These are phyloP conservation scores for Psittacula cyanocephala DNA, from an alignment of 2,113 vertebrate genomes.

Conservation along the genomic window DNA sequence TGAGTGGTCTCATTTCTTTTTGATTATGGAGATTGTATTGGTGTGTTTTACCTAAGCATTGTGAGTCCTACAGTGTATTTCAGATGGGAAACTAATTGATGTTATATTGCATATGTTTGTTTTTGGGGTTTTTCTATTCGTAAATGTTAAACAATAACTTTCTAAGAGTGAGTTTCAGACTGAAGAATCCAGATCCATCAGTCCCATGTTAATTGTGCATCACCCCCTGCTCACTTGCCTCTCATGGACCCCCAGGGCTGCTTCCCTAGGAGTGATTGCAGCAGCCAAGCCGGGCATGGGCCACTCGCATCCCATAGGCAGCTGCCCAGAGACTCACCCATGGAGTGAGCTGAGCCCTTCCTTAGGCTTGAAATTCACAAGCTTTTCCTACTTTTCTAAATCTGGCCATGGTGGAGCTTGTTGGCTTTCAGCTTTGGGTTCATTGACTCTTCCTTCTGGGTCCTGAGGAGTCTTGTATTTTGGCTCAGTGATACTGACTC, in stretches of 20 bases:
- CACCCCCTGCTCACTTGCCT: not conserved
- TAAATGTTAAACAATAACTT: not conserved
- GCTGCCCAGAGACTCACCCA: not conserved
- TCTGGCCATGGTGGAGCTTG: not conserved
- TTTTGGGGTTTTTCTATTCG: not conserved
- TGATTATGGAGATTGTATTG: not conserved
- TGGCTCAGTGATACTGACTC: accelerated
- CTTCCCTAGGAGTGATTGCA: not conserved
- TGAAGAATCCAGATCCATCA: not conserved
- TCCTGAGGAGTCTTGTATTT: not conserved
- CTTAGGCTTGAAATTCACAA: not conserved
- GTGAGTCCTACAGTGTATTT: not conserved
- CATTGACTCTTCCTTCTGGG: not conserved
- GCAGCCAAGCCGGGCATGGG: not conserved
- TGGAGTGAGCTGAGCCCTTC: not conserved
- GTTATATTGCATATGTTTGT: not conserved
- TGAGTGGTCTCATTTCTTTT: not conserved
- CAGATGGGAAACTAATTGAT: not conserved
- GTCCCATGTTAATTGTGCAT: not conserved
- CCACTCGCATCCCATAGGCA: not conserved
- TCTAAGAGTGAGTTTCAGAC: not conserved
- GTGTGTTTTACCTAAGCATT: not conserved
- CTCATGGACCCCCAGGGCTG: accelerated
- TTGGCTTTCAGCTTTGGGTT: not conserved
- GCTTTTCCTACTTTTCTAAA: not conserved